These are phyloP conservation scores for Percopsis transmontana DNA, from an alignment of 2,113 vertebrate genomes.

Conservation along the genomic window DNA sequence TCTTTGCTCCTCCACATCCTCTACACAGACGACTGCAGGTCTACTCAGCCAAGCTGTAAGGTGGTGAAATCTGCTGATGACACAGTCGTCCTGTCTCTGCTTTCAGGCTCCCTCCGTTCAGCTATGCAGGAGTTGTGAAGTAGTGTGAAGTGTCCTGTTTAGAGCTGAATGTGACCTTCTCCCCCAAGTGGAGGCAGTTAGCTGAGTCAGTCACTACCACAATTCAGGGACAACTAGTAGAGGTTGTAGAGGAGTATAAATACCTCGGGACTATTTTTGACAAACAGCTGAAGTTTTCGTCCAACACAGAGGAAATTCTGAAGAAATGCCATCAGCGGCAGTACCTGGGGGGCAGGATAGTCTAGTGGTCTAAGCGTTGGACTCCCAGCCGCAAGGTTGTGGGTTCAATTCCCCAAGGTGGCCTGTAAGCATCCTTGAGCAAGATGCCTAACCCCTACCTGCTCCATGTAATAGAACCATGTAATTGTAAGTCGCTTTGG, in stretches of 20 bases:
- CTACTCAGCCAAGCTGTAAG: not conserved
- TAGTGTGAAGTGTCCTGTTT: not conserved
- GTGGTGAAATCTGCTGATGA: not conserved
- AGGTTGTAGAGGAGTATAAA: not conserved
- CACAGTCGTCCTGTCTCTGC: conserved; percentile 2
- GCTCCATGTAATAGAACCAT: no score
- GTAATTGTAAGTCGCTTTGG: no score
- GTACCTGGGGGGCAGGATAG: no score
- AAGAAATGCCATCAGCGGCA: not conserved
- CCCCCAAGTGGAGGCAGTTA: not conserved
- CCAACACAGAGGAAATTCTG: not conserved
- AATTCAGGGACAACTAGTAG: not conserved
- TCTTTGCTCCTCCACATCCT: not conserved
- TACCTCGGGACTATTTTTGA: not conserved
- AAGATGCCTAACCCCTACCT: no score
- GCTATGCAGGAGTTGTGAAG: not conserved
- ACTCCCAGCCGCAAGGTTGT: no score
- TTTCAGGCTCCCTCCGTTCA: not conserved
- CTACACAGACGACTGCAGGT: conserved; percentile 2
- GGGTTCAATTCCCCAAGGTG: no score
- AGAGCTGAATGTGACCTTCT: not conserved
- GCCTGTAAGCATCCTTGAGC: no score
- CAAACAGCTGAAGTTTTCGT: not conserved
- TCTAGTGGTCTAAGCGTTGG: no score
- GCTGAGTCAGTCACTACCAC: not conserved